These are phyloP conservation scores for Anarsia innoxiella DNA, from an alignment of 2,888 invertebrate species.

Conservation along the genomic window DNA sequence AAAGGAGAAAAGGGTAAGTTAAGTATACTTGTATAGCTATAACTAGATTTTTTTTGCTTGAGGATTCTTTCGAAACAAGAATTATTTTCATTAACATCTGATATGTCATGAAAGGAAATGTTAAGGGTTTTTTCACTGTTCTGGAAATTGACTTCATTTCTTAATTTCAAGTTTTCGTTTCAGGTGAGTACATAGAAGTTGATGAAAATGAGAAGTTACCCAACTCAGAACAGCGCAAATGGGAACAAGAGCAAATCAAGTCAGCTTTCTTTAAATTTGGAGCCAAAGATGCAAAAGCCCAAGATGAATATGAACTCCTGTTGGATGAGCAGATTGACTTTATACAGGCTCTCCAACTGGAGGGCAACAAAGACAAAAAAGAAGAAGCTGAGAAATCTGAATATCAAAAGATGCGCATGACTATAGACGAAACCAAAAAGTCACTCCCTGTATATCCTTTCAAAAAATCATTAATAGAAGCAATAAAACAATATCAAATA, in stretches of 20 bases:
- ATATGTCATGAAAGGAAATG: too few relatives aligned
- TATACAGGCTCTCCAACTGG: slow-evolving; percentile 90
- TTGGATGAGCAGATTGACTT: slow-evolving; percentile 99
- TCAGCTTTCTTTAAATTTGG: slow-evolving; percentile 96
- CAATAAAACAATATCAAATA: slow-evolving; percentile 92
- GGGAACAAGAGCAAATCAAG: slow-evolving; percentile 98
- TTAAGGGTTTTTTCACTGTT: too few relatives aligned
- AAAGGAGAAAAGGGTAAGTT: slow-evolving; percentile 78
- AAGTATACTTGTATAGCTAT: background rate
- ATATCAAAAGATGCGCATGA: slow-evolving; percentile 79
- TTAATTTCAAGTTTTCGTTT: slow-evolving; percentile 18
- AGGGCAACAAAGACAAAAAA: slow-evolving; percentile 78
- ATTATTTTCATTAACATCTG: too few relatives aligned
- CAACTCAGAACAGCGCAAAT: slow-evolving; percentile 91
- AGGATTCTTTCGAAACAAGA: too few relatives aligned
- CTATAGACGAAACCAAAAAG: slow-evolving; percentile 92
- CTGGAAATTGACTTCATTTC: background rate
- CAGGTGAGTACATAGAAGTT: slow-evolving; percentile 86
- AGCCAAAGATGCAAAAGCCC: slow-evolving; percentile 85
- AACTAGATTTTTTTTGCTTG: too few relatives aligned
- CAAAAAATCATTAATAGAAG: slow-evolving; percentile 89
- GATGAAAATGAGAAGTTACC: slow-evolving; percentile 90
- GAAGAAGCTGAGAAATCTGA: slow-evolving; percentile 80
- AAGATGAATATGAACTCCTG: slow-evolving; percentile 92
- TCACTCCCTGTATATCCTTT: slow-evolving; percentile 97